Evolutionary conservation across 2,797 vertebrate genomes (phyloP).

Genomic region (Chiroxiphia lanceolata): DNA sequence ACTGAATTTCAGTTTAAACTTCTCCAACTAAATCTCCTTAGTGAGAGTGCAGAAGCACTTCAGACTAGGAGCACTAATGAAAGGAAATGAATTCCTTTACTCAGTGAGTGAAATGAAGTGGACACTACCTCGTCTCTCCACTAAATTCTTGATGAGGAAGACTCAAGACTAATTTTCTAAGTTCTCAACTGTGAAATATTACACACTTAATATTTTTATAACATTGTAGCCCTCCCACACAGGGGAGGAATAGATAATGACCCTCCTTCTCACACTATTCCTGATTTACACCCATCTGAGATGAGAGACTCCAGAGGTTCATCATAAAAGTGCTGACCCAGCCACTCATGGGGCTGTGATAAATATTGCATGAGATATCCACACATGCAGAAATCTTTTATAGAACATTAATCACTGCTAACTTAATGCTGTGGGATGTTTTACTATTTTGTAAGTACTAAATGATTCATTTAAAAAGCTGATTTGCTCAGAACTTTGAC

Average conservation of each 20-base stretch:
- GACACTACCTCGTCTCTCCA: neutral
- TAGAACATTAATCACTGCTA: conserved; percentile 13
- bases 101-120: neutral
- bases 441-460: conserved; percentile 34
- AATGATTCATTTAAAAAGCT: conserved; percentile 29
- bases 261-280: neutral
- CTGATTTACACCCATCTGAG: conserved; percentile 18
- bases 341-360: neutral
- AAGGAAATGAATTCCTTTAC: neutral
- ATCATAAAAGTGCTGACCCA: conserved; percentile 34
- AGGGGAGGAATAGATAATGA: neutral
- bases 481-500: conserved; percentile 8
- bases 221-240: neutral
- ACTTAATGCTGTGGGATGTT: conserved; percentile 4
- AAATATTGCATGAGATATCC: conserved; percentile 30
- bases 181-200: neutral
- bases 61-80: neutral
- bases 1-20: neutral
- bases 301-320: conserved; percentile 11
- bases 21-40: neutral
- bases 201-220: conserved; percentile 5
- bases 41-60: neutral
- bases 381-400: neutral
- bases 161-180: neutral
- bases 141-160: neutral